phyloP scores from a whole-genome alignment of 2,888 invertebrate genomes.

The Druceiella hillmani region DNA sequence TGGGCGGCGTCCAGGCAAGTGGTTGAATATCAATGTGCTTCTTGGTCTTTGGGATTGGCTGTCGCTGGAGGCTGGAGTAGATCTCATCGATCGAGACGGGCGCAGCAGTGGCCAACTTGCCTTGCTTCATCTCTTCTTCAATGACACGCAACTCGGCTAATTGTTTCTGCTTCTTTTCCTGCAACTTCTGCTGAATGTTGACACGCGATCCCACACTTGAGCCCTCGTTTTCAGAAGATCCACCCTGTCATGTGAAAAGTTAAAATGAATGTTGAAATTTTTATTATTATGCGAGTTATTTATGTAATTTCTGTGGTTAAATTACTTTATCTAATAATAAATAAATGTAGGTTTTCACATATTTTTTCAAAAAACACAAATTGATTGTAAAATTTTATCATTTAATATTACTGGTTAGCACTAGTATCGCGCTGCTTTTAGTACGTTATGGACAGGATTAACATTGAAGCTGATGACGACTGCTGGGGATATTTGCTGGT shows the following conservation, averaged over 20 bases:
- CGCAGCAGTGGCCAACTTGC: constrained; percentile 60
- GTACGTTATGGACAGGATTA: too few relatives aligned
- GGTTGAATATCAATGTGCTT: constrained; percentile 55
- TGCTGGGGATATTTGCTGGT: too few relatives aligned
- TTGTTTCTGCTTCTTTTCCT: constrained; percentile 85
- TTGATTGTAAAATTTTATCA: too few relatives aligned
- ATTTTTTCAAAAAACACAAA: too few relatives aligned
- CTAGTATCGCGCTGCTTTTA: too few relatives aligned
- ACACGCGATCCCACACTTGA: constrained; percentile 70
- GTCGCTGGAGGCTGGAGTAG: constrained; percentile 48
- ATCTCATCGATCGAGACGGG: constrained; percentile 52
- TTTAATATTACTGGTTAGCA: too few relatives aligned
- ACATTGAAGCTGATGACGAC: too few relatives aligned
- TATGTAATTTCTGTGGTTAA: too few relatives aligned
- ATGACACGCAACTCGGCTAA: constrained; percentile 75
- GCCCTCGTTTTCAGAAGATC: constrained; percentile 70
- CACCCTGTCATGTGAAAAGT: constrained; percentile 38
- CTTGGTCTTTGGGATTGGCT: constrained; percentile 67
- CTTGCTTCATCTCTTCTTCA: constrained; percentile 83
- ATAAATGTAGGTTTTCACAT: too few relatives aligned
- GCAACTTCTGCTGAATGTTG: constrained; percentile 80
- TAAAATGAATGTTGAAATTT: background rate
- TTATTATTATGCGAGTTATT: too few relatives aligned
- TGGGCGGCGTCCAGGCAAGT: constrained; percentile 38
- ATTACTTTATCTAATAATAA: too few relatives aligned